Evolutionary conservation across 2,113 vertebrate genomes (phyloP).

Genomic region (Osmerus mordax): DNA sequence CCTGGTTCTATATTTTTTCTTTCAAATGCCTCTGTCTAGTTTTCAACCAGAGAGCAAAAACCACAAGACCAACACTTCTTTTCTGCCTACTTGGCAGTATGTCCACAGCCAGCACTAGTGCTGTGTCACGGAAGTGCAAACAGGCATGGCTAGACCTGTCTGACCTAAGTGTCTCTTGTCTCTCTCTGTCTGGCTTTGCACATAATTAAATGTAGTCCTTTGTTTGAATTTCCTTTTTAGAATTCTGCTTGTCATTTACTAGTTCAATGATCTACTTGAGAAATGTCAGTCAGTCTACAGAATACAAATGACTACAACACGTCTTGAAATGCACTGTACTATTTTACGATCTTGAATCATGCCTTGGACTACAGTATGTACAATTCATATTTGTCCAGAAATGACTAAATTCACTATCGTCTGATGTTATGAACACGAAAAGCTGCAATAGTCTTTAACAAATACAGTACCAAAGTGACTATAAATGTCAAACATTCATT

Average conservation of each 20-base stretch:
- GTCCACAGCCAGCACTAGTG: constrained; percentile 19
- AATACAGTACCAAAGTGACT: neutral
- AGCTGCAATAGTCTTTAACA: neutral
- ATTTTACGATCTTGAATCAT: constrained; percentile 7
- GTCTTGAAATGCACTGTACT: constrained; percentile 15
- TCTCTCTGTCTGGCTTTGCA: constrained; percentile 15
- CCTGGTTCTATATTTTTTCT: constrained; percentile 29
- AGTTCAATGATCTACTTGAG: constrained; percentile 13
- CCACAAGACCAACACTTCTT: constrained; percentile 43
- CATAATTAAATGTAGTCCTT: neutral
- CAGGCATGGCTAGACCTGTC: constrained; percentile 23
- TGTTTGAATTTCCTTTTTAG: neutral
- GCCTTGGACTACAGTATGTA: constrained; percentile 14
- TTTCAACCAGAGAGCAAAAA: constrained; percentile 34
- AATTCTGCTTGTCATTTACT: neutral
- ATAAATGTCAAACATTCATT: too few species aligned
- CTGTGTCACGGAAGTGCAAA: constrained; percentile 32
- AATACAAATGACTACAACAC: constrained; percentile 3
- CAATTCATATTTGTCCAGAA: constrained; percentile 1
- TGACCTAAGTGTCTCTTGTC: constrained; percentile 22
- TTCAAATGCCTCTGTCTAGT: constrained; percentile 34
- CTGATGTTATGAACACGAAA: neutral
- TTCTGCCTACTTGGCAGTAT: constrained; percentile 31
- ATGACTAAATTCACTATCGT: neutral
- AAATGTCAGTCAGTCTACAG: neutral